phyloP scores from a whole-genome alignment of 64 coral and sea anemone genomes.

The Montipora efflorescens region DNA sequence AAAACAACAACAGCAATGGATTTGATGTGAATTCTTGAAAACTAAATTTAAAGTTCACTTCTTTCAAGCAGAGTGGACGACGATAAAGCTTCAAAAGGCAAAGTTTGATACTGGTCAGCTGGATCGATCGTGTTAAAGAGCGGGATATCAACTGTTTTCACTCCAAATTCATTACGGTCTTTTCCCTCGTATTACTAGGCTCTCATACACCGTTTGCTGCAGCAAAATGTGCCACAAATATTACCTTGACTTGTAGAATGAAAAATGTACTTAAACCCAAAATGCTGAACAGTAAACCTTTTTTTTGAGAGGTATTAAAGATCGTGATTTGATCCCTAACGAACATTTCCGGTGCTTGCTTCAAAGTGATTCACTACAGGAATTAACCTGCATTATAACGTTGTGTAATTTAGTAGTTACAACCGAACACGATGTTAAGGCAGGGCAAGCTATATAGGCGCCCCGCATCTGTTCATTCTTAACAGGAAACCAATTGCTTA shows the following conservation, averaged over 20 bases:
- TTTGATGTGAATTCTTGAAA: background rate
- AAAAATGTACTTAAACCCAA: no score
- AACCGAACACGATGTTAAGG: background rate
- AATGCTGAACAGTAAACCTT: no score
- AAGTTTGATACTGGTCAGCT: background rate
- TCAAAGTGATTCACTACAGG: background rate
- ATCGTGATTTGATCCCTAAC: background rate
- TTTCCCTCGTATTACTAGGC: no score
- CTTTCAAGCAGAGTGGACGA: background rate
- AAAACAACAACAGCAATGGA: background rate
- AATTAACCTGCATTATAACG: background rate
- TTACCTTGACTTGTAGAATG: no score
- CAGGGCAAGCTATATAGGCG: background rate
- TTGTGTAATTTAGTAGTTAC: no score
- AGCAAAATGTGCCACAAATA: no score
- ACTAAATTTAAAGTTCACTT: background rate
- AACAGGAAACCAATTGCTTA: background rate
- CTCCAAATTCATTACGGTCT: no score
- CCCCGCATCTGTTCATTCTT: background rate
- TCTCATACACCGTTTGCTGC: no score
- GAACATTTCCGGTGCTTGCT: background rate
- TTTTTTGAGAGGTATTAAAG: no score
- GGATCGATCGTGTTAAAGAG: background rate
- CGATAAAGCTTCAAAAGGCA: background rate
- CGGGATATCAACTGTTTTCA: no score